A percentile compares a stretch with the other conserved stretches of the same genome.
These are phyloP conservation scores for Drymonia ruficornis DNA, from an alignment of 2,888 invertebrate species.

Conservation along the genomic window DNA sequence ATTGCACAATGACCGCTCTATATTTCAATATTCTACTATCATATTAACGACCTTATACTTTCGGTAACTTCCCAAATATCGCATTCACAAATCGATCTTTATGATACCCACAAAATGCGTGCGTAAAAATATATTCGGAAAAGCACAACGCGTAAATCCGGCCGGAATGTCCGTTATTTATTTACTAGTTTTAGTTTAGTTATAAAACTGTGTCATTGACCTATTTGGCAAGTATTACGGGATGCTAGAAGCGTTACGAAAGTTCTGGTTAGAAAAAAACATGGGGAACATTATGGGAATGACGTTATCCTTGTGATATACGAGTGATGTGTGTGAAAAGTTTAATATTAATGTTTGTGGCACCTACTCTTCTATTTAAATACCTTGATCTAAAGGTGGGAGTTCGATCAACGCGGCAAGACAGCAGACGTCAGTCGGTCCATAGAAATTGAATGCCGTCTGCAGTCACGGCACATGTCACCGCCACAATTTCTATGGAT, in stretches of 20 bases:
- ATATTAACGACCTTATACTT: neutral
- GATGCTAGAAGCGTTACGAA: conserved; percentile 44
- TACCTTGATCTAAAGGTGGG: too few species aligned
- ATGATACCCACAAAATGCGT: neutral
- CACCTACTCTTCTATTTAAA: too few species aligned
- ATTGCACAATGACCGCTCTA: too few species aligned
- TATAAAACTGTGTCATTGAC: conserved; percentile 53
- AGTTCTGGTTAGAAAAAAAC: conserved; percentile 48
- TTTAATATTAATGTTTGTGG: too few species aligned
- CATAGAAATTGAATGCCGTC: too few species aligned
- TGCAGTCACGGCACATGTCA: too few species aligned
- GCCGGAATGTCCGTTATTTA: conserved; percentile 38
- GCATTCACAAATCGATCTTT: neutral
- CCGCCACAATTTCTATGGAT: too few species aligned
- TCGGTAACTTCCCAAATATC: neutral
- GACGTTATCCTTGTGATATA: neutral
- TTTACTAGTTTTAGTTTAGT: conserved; percentile 44
- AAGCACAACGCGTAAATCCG: conserved; percentile 16
- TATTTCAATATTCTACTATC: neutral
- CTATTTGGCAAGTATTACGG: conserved; percentile 65
- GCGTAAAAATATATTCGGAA: neutral
- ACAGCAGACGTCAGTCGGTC: too few species aligned
- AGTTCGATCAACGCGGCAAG: too few species aligned
- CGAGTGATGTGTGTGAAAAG: neutral
- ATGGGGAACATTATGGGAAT: neutral